A percentile compares a stretch with the other conserved stretches of the same genome.
These are phyloP conservation scores for Drosophila pallidifrons DNA, from an alignment of 1,140 invertebrate species.

Conservation along the genomic window DNA sequence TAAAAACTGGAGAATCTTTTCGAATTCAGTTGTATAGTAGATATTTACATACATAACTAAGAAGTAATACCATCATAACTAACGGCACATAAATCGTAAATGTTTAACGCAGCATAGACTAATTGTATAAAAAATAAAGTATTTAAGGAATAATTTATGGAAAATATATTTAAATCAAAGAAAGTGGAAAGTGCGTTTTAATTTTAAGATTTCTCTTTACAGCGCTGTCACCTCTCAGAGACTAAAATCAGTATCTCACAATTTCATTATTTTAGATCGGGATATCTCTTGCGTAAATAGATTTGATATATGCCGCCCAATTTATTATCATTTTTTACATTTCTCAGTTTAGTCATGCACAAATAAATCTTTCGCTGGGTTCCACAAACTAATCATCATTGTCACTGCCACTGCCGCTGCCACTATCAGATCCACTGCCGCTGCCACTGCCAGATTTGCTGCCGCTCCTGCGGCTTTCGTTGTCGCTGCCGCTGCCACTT, in stretches of 20 bases:
- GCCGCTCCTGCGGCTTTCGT: conserved; percentile 60
- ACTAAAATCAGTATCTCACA: too few species aligned
- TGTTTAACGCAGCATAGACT: conserved; percentile 56
- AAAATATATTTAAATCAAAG: conserved; percentile 60
- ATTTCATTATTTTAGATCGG: too few species aligned
- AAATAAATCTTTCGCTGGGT: neutral
- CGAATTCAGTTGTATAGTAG: conserved; percentile 40
- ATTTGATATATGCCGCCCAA: too few species aligned
- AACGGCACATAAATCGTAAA: conserved; percentile 35
- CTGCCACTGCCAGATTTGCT: conserved; percentile 60
- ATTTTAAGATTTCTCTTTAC: neutral
- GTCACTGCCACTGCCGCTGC: conserved; percentile 65
- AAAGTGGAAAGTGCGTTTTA: neutral
- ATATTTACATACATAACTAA: conserved; percentile 29
- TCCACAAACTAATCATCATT: conserved; percentile 57
- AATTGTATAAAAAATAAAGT: conserved; percentile 72
- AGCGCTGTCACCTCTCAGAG: neutral
- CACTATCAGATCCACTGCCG: conserved; percentile 40
- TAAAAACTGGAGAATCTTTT: conserved; percentile 23
- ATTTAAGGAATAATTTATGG: conserved; percentile 80
- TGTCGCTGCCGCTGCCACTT: conserved; percentile 50
- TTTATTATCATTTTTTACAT: neutral
- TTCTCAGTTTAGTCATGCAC: neutral
- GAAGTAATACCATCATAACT: conserved; percentile 21
- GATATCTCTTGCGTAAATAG: neutral